A percentile compares a stretch with the other conserved stretches of the same genome.
These are phyloP conservation scores for Lysiphlebus fabarum DNA, from an alignment of 1,140 invertebrate species.

Conservation along the genomic window DNA sequence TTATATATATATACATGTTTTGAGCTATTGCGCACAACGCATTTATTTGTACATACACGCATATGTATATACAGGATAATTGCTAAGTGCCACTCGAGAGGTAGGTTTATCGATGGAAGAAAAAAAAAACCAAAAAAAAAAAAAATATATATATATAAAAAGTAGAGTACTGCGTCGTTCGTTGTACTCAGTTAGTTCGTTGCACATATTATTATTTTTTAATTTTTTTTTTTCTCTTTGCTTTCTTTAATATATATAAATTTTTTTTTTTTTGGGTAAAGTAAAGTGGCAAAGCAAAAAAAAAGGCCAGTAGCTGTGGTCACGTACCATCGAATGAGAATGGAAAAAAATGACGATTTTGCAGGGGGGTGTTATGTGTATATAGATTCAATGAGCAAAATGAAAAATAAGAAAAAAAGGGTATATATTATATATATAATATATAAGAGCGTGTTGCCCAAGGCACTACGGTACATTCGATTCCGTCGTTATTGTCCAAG, in stretches of 20 bases:
- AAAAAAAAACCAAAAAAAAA: too few species aligned
- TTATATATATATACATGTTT: too few species aligned
- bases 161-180: constrained; percentile 3
- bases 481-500: constrained; percentile 45
- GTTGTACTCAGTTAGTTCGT: constrained; percentile 6
- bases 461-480: constrained; percentile 33
- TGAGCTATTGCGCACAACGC: too few species aligned
- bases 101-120: too few species aligned
- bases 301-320: constrained; percentile 1
- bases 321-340: not conserved
- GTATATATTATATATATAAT: too few species aligned
- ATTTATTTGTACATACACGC: too few species aligned
- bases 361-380: not conserved
- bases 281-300: not conserved
- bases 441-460: constrained; percentile 27
- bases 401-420: not conserved
- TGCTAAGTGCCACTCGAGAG: too few species aligned
- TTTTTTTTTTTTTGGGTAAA: too few species aligned
- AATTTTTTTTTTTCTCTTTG: too few species aligned
- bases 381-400: not conserved
- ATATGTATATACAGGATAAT: not conserved
- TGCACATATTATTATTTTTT: too few species aligned
- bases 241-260: too few species aligned
- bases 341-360: constrained; percentile 7
- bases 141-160: too few species aligned